Percentiles rank a stretch among this genome's conserved stretches.
Evolutionary conservation across 2,888 invertebrate genomes (phyloP).

Genomic region (Uloborus plumipes): DNA sequence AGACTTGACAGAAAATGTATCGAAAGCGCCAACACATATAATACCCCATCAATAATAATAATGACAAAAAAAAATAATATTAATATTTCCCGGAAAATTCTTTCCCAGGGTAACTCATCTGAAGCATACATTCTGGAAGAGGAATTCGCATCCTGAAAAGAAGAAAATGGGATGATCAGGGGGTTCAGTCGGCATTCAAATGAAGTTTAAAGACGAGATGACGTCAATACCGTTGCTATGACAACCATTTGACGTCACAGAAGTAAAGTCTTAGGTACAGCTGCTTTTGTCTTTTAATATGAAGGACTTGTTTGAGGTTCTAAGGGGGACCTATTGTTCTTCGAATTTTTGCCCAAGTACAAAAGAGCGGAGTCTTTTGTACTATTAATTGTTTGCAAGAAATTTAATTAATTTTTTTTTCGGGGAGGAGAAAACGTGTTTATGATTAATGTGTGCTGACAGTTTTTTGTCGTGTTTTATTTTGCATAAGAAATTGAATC

Average conservation of each 20-base stretch:
- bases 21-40: not conserved
- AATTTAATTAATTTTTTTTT: too few relatives aligned
- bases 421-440: too few relatives aligned
- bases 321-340: not conserved
- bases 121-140: too few relatives aligned
- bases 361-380: not conserved
- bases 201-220: slow-evolving; percentile 52
- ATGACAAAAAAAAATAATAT: not conserved
- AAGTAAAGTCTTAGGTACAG: slow-evolving; percentile 43
- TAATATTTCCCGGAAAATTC: too few relatives aligned
- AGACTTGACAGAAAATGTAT: slow-evolving; percentile 1
- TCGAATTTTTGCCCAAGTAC: slow-evolving; percentile 1
- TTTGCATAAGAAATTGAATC: too few relatives aligned
- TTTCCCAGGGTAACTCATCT: too few relatives aligned
- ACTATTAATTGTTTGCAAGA: too few relatives aligned
- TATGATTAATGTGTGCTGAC: too few relatives aligned
- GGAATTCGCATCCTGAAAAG: slow-evolving; percentile 10
- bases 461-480: too few relatives aligned
- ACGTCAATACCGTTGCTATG: slow-evolving; percentile 53
- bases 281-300: slow-evolving; percentile 27
- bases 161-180: slow-evolving; percentile 14
- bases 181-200: slow-evolving; percentile 48
- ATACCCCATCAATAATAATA: not conserved
- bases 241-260: slow-evolving; percentile 46
- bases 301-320: slow-evolving; percentile 39